phyloP scores from a whole-genome alignment of 2,113 vertebrate genomes.

The Stictonetta naevosa region DNA sequence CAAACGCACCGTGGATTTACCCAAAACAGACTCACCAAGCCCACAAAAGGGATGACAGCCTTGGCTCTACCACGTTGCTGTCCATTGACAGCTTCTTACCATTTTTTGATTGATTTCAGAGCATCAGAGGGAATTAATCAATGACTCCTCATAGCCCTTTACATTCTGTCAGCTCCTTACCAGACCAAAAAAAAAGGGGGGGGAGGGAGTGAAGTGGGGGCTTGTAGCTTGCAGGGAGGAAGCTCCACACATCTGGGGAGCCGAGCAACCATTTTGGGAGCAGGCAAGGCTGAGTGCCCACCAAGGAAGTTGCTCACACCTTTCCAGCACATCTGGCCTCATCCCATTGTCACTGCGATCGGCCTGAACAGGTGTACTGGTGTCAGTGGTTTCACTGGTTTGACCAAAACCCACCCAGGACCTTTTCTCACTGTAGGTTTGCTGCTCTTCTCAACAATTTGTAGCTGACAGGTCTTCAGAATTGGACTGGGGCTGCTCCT shows the following conservation, averaged over 20 bases:
- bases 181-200: not conserved
- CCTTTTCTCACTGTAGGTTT: not conserved
- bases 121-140: not conserved
- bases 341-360: not conserved
- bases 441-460: not conserved
- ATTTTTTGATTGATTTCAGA: not conserved
- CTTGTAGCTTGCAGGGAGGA: rapidly evolving
- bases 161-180: not conserved
- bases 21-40: not conserved
- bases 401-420: rapidly evolving
- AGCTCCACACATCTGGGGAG: not conserved
- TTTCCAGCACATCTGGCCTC: not conserved
- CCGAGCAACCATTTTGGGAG: not conserved
- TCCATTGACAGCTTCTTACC: not conserved
- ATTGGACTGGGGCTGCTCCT: not conserved
- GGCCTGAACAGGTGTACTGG: rapidly evolving
- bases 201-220: too few species aligned
- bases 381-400: not conserved
- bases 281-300: not conserved
- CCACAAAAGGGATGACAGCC: not conserved
- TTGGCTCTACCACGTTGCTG: rapidly evolving
- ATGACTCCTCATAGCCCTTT: not conserved
- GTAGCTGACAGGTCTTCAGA: not conserved
- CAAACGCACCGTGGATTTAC: not conserved
- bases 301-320: rapidly evolving